Percentiles rank a stretch among this genome's conserved stretches.
Evolutionary conservation across 2,888 invertebrate genomes (phyloP).

Genomic region (Drosophila putrida): DNA sequence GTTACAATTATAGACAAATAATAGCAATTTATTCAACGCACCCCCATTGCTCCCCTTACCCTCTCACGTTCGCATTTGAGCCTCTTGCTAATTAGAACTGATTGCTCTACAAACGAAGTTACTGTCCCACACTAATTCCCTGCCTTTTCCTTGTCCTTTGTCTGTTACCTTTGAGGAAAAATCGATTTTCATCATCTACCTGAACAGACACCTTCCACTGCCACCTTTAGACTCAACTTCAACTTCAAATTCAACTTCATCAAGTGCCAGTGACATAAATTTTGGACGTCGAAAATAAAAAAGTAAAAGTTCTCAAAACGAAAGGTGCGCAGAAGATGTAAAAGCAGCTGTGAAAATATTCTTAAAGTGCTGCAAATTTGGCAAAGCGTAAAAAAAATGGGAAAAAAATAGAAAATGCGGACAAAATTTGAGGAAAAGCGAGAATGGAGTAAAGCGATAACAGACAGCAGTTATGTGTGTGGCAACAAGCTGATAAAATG

Average conservation of each 20-base stretch:
- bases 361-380: slow-evolving; percentile 51
- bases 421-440: not conserved
- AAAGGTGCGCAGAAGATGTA: slow-evolving; percentile 11
- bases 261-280: slow-evolving; percentile 71
- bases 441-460: slow-evolving; percentile 30
- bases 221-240: not conserved
- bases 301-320: slow-evolving; percentile 47
- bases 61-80: not conserved
- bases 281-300: slow-evolving; percentile 24
- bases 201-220: slow-evolving; percentile 8
- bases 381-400: slow-evolving; percentile 2
- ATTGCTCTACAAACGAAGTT: slow-evolving; percentile 73
- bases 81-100: slow-evolving; percentile 73
- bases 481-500: slow-evolving; percentile 57
- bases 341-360: slow-evolving; percentile 56
- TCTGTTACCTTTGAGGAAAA: slow-evolving; percentile 42
- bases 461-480: slow-evolving; percentile 45
- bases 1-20: slow-evolving; percentile 72
- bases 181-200: slow-evolving; percentile 68
- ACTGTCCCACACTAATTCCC: slow-evolving; percentile 15
- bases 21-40: slow-evolving; percentile 70
- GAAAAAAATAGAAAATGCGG: not conserved
- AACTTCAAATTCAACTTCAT: slow-evolving; percentile 39
- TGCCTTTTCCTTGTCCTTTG: not conserved
- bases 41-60: slow-evolving; percentile 6